Evolutionary conservation across 2,888 invertebrate species (phyloP), one percentile per base, ranked within the genome.

Genomic region (Cephalotes varians): DNA sequence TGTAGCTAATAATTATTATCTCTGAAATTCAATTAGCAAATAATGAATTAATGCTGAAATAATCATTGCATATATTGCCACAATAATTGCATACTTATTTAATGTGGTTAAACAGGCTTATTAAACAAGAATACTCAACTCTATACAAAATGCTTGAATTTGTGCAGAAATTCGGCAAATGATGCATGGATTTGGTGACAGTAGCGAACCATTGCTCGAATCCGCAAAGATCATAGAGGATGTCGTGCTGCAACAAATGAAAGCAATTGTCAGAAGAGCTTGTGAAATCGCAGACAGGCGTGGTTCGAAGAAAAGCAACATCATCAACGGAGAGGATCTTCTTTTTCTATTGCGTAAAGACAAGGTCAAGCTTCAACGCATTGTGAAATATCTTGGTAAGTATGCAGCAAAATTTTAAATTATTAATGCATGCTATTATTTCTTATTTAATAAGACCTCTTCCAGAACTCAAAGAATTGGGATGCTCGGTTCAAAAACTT

Each of bases 121-220:
- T 49, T 25, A 12, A 34, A 4, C 18, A 40, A 12, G 5, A 60
- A 73, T 31, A 40, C 21, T 60, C 12, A 47, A 18, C 28, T 6
- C 1, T 1, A 34, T 0, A 15, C 18, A n/a, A 67, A 56, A 18
- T 51, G 4, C 74, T 10, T 12, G 1, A n/a, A 34, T n/a, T 56
- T 80, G 79, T 90, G 10, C 65, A 94, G 98, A 98, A 95, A 98
- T 98, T 88, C 97, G 97, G 0, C 96, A 96, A 91, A 98, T 98
- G 96, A 98, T 98, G 98, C 97, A 98, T 90, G 98, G 98, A n/a
- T 98, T 98, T 93, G 99, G 99, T 0, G 99, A 99, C 92, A 97
- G 97, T 91, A 96, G 97, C 28, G 96, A 97, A 85, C 98, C 98
- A 0, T 96, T 97, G 58, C 95, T 96, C 0, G 98, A 98, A 62